phyloP scores from a whole-genome alignment of 2,797 vertebrate genomes.

The Tenualosa ilisha region DNA sequence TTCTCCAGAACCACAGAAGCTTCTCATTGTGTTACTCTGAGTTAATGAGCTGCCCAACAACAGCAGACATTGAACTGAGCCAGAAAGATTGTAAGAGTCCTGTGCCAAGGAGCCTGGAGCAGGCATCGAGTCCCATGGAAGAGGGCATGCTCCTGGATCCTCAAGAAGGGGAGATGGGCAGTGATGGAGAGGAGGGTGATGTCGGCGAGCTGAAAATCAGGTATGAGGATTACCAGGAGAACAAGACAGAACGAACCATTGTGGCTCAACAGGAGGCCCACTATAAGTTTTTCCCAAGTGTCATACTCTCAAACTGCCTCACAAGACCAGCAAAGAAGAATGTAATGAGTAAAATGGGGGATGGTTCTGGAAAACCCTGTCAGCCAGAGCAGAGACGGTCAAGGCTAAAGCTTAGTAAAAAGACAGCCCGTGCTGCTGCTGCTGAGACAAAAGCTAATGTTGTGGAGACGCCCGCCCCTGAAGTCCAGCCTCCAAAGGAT shows the following conservation, averaged over 20 bases:
- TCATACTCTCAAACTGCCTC: conserved; percentile 98
- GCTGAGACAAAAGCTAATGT: conserved; percentile 63
- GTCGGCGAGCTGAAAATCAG: conserved; percentile 94
- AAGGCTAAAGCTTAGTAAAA: conserved; percentile 86
- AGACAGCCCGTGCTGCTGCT: conserved; percentile 67
- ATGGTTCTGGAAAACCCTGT: conserved; percentile 75
- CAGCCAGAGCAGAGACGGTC: conserved; percentile 77
- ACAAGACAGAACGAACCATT: conserved; percentile 89
- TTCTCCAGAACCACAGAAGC: conserved; percentile 74
- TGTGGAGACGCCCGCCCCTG: conserved; percentile 74
- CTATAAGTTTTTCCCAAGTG: conserved; percentile 98
- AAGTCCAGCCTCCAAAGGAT: conserved; percentile 56
- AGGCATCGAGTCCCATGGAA: conserved; percentile 57
- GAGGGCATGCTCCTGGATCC: conserved; percentile 60
- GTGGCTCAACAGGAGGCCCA: conserved; percentile 94
- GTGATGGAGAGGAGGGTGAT: conserved; percentile 81
- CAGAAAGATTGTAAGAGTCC: conserved; percentile 67
- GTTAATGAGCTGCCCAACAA: conserved; percentile 68
- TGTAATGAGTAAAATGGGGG: conserved; percentile 62
- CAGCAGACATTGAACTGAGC: conserved; percentile 67
- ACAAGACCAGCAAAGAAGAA: conserved; percentile 83
- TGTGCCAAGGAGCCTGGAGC: conserved; percentile 62
- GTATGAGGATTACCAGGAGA: conserved; percentile 97
- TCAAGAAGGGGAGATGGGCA: conserved; percentile 64
- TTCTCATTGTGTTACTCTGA: conserved; percentile 77